These are phyloP conservation scores for Amazonetta brasiliensis DNA, from an alignment of 2,797 vertebrate genomes.

Conservation along the genomic window DNA sequence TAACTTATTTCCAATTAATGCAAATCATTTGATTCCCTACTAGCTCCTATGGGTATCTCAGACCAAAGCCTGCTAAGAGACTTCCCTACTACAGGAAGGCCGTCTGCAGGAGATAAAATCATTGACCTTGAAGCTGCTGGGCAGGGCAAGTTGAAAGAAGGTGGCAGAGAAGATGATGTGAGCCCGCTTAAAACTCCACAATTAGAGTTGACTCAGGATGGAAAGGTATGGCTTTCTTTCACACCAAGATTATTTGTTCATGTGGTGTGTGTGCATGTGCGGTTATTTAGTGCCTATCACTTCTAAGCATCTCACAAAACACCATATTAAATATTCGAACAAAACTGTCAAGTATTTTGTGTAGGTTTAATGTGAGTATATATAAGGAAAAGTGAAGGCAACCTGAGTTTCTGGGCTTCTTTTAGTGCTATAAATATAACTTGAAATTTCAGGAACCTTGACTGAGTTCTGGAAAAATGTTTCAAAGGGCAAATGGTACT, in stretches of 20 bases:
- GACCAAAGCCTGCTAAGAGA: conserved; percentile 78
- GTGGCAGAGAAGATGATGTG: conserved; percentile 72
- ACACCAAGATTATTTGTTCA: not conserved
- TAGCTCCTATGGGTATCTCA: conserved; percentile 81
- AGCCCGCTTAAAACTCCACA: conserved; percentile 69
- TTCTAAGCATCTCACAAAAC: not conserved
- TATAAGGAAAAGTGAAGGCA: not conserved
- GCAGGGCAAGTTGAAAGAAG: conserved; percentile 63
- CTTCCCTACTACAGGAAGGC: conserved; percentile 37
- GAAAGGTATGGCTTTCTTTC: conserved; percentile 82
- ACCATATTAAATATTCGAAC: not conserved
- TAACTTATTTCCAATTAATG: not conserved
- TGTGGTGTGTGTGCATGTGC: not conserved
- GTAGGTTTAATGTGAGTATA: not conserved
- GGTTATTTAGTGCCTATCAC: not conserved
- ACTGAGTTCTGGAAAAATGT: not conserved
- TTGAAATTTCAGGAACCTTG: not conserved
- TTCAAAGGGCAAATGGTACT: not conserved
- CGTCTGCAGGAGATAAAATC: conserved; percentile 62
- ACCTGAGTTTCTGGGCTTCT: not conserved
- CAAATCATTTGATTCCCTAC: conserved; percentile 6
- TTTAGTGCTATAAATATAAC: not conserved
- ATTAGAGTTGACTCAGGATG: conserved; percentile 79
- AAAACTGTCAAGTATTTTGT: not conserved
- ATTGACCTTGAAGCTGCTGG: conserved; percentile 52